These are phyloP conservation scores for Chloebia gouldiae DNA, from an alignment of 2,113 vertebrate species.

Conservation along the genomic window DNA sequence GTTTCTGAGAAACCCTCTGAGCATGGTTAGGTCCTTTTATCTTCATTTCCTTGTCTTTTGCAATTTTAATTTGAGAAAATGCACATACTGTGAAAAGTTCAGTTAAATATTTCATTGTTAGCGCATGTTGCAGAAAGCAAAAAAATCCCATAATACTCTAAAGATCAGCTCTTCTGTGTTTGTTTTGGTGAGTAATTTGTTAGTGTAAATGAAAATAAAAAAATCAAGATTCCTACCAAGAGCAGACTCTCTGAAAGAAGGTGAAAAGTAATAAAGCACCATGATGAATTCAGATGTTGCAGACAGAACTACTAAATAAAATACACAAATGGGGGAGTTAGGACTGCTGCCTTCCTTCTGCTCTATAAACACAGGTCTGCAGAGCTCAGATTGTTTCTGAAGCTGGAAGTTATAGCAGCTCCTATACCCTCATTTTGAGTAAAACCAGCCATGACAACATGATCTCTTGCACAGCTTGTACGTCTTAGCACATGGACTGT, in stretches of 20 bases:
- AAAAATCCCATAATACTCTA: neutral
- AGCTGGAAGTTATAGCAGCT: slow-evolving; percentile 17
- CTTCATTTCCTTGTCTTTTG: slow-evolving; percentile 36
- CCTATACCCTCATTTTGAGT: neutral
- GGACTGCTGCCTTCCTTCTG: slow-evolving; percentile 4
- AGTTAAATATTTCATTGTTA: slow-evolving; percentile 48
- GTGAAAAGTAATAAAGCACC: neutral
- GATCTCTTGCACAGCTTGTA: neutral
- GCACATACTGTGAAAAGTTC: neutral
- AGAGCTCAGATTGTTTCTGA: neutral
- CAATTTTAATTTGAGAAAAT: slow-evolving; percentile 50
- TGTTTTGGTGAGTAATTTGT: neutral
- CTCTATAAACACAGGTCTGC: neutral
- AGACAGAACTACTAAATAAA: slow-evolving; percentile 17
- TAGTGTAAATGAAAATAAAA: neutral
- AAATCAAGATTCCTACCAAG: neutral
- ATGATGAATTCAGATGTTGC: neutral
- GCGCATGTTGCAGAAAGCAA: neutral
- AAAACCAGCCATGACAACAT: slow-evolving; percentile 9
- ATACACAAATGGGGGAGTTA: neutral
- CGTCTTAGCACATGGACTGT: slow-evolving; percentile 6
- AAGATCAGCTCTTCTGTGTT: neutral
- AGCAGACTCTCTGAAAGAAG: neutral
- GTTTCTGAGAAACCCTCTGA: neutral
- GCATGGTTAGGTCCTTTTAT: slow-evolving; percentile 1